phyloP scores from a whole-genome alignment of 2,888 invertebrate species.

The Callyntrura sp. region DNA sequence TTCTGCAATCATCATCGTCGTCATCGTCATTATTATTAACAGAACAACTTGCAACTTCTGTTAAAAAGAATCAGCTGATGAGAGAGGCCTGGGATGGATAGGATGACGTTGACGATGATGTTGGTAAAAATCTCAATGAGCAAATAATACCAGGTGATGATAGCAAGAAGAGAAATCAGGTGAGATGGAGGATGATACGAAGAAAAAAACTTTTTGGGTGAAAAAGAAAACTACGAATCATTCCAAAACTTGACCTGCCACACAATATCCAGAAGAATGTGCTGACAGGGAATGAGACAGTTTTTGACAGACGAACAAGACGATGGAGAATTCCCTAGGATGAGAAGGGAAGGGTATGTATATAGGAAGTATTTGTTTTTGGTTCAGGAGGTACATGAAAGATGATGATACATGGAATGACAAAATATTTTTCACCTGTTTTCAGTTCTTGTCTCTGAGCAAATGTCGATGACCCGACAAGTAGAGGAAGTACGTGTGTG shows the following conservation, averaged over 20 bases:
- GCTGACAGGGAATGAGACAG: conserved; percentile 23
- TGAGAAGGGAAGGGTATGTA: background rate
- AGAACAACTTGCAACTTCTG: conserved; percentile 74
- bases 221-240: conserved; percentile 69
- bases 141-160: conserved; percentile 72
- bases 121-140: conserved; percentile 64
- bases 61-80: conserved; percentile 66
- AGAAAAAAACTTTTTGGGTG: conserved; percentile 47
- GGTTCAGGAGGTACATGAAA: background rate
- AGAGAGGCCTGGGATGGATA: background rate
- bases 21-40: conserved; percentile 31
- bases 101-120: background rate
- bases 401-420: background rate
- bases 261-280: conserved; percentile 49
- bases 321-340: background rate
- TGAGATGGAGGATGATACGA: conserved; percentile 52
- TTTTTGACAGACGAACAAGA: conserved; percentile 21
- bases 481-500: background rate
- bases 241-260: conserved; percentile 78
- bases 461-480: conserved; percentile 33
- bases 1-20: conserved; percentile 32
- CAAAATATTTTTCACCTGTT: conserved; percentile 39
- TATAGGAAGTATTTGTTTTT: background rate
- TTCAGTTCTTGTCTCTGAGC: background rate
- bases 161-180: conserved; percentile 44